phyloP scores from a whole-genome alignment of 2,797 vertebrate genomes.

The Etheostoma perlongum region DNA sequence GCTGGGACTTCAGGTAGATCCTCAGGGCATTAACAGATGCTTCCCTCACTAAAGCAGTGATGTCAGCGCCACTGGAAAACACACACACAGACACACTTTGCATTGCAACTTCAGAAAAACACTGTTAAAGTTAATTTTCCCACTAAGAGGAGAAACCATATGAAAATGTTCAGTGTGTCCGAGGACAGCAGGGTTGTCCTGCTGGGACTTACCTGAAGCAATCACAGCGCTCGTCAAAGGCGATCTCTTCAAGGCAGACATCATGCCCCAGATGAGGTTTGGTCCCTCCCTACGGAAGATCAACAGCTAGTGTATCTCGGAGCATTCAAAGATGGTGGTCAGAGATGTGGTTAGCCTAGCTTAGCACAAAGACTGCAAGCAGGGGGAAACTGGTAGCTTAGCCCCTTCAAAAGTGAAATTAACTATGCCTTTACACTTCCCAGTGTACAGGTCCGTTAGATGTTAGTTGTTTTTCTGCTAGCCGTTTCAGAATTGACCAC shows the following conservation, averaged over 20 bases:
- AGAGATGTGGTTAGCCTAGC: not conserved
- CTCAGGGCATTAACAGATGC: constrained; percentile 92
- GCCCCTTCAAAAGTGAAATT: not conserved
- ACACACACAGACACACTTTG: constrained; percentile 24
- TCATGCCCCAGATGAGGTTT: constrained; percentile 87
- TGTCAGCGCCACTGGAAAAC: constrained; percentile 91
- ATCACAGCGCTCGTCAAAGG: constrained; percentile 86
- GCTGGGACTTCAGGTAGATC: constrained; percentile 80
- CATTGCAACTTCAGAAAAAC: not conserved
- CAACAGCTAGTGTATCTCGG: not conserved
- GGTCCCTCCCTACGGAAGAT: constrained; percentile 84
- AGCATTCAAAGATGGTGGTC: not conserved
- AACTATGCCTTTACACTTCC: not conserved
- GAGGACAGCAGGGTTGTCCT: not conserved
- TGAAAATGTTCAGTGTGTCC: not conserved
- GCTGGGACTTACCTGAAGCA: constrained; percentile 89
- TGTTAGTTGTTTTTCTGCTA: no score
- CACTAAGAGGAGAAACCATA: not conserved
- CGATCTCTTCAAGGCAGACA: constrained; percentile 89
- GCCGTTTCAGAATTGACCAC: no score
- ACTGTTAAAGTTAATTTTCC: not conserved
- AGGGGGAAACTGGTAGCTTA: not conserved
- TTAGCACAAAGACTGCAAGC: not conserved
- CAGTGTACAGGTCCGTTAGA: no score
- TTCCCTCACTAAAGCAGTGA: constrained; percentile 93